Base-by-base conservation (phyloP, 2,888 invertebrate species). In the Alviniconcha strummeri region DNA sequence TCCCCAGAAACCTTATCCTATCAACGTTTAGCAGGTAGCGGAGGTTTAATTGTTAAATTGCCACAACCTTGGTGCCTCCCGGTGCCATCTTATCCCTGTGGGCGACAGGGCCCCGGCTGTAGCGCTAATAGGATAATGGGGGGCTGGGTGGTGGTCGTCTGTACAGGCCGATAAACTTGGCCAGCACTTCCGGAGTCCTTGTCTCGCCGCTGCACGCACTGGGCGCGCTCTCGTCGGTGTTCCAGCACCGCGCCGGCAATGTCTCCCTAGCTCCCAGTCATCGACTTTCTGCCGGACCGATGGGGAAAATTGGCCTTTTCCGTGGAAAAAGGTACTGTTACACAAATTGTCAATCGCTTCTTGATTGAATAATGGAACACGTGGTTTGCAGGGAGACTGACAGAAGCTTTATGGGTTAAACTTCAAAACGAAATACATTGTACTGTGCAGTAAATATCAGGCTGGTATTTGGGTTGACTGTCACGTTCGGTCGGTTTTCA, bases 101-200 rank as follows among this genome's bases (percentile, higher is more conserved):
- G 11, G 76, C 67, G 67, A 76, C 82, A 75, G 67, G 69, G 15
- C 55, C n/a, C 15, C 15, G 60, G 56, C 69, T 5, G 69, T 17
- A 11, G 69, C 57, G 36, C 77, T 82, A 82, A 82, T 82, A 69
- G 82, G 82, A 77, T 82, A 82, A 82, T 82, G 82, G 82, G 15
- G 13, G 11, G 36, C 52, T 54, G 19, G 81, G 64, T 74, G 74
- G 75, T 54, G 36, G 19, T 64, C 80, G 64, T 69, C 67, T 67
- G 36, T 54, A 69, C 69, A 69, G 11, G 11, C 69, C 80, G 82
- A 82, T 82, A 82, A 82, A 67, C 56, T 56, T 78, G 64, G 60
- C 78, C 78, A 78, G 60, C 78, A 78, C 64, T 78, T 78, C 78
- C 78, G 78, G 60, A 17, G 15, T n/a, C 60, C 36, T 36, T 78